Conservation (phyloP, 2,888 invertebrate genomes). For the Drosophila trichaetosa region DNA sequence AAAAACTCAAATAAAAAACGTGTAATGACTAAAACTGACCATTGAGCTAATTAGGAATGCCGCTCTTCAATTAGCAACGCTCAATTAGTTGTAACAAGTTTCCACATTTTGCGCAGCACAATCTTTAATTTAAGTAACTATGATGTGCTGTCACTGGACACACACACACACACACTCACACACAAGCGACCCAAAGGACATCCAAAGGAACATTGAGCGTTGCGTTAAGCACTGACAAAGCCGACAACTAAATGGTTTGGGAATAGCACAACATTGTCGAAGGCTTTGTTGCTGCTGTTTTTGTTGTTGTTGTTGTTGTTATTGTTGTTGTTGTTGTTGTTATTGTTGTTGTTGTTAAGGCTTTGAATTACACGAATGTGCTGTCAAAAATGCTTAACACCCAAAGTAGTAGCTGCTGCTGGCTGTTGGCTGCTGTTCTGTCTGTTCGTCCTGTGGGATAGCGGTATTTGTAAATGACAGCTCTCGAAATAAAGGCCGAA, state of each 20-base stretch:
- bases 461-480: constrained; percentile 62
- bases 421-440: not conserved
- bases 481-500: constrained; percentile 33
- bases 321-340: not conserved
- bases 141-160: constrained; percentile 34
- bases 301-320: constrained; percentile 1
- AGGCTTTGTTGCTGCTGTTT: constrained; percentile 3
- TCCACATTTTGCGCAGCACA: constrained; percentile 3
- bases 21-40: constrained; percentile 7
- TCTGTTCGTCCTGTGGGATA: constrained; percentile 32
- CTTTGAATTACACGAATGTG: constrained; percentile 73
- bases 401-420: constrained; percentile 27
- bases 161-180: not conserved
- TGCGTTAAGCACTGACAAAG: constrained; percentile 59
- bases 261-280: constrained; percentile 37
- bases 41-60: not conserved
- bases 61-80: constrained; percentile 30
- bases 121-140: constrained; percentile 30
- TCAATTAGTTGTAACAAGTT: constrained; percentile 28
- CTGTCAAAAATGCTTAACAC: constrained; percentile 73
- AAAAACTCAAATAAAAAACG: not conserved
- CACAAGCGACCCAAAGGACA: constrained; percentile 4
- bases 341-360: constrained; percentile 20
- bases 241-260: constrained; percentile 67
- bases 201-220: not conserved